Evolutionary conservation across 2,888 invertebrate genomes (phyloP), one percentile per base, ranked within the genome.

Genomic region (Ennomos erosarius): DNA sequence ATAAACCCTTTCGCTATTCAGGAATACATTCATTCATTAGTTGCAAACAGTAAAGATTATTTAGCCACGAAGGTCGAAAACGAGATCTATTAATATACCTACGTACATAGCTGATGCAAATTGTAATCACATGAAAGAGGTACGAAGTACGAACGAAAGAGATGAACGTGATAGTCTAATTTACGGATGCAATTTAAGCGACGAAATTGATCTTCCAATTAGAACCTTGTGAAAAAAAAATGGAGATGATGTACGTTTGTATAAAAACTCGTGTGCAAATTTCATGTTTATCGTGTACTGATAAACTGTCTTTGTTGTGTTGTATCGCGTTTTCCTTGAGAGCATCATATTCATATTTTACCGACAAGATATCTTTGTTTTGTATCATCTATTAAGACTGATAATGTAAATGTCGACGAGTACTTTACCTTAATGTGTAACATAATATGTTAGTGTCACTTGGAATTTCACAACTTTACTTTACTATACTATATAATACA

Each of bases 271-370:
- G 12, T 12, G 40, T 54, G 46, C 54, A 42, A 33, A 40, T 42
- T 46, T 46, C 13, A 42, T 47, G 46, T 47, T 47, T 55, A 55
- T 55, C 55, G 40, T 40, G 33, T 12, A 40, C 26, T 47, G 47
- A 54, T 54, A 54, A 45, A 36, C 10, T 16, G 12, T 47, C 16
- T 44, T 55, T 60, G 47, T 52, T 55, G 44, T 34, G 9, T 34
- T n/a, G 13, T 50, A 26, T 44, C 36, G 26, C 9, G 11, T 11
- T 38, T 45, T 42, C 9, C 16, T 38, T 49, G 26, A 4, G 10
- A n/a, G 49, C 9, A 6, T 26, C 26, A 26, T 26, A 4, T 26
- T 26, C 5, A 26, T 26, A 26, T 26, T 26, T 26, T 26, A 26
- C 26, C 26, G 26, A 26, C 26, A 26, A 26, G 26, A 26, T 26